Conservation (phyloP, 1,140 invertebrate species). For the Dryas iulia region DNA sequence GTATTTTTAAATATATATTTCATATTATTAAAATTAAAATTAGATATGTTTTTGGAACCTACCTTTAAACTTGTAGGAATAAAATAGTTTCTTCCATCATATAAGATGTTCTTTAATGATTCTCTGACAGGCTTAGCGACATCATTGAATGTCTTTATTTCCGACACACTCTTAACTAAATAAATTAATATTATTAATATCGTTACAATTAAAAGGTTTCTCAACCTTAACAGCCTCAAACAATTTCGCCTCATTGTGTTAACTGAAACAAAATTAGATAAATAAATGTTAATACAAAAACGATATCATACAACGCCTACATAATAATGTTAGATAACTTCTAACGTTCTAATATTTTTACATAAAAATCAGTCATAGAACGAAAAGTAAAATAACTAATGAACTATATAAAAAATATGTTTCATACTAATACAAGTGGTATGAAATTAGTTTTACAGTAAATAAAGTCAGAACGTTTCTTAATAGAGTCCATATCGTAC, state of each 20-base stretch:
- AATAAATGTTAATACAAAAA: neutral
- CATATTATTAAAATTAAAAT: too few relatives aligned
- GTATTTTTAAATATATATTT: too few relatives aligned
- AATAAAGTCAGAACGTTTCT: too few relatives aligned
- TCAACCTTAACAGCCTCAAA: constrained; percentile 41
- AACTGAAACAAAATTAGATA: constrained; percentile 16
- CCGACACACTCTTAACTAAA: constrained; percentile 35
- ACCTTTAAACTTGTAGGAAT: constrained; percentile 55
- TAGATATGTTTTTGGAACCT: constrained; percentile 1
- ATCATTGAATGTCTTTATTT: constrained; percentile 17
- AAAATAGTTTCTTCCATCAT: constrained; percentile 42
- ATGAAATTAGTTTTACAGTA: too few relatives aligned
- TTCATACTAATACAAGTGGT: too few relatives aligned
- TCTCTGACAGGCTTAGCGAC: constrained; percentile 26
- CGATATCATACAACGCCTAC: neutral
- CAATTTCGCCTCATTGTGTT: constrained; percentile 36
- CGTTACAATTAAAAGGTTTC: constrained; percentile 46
- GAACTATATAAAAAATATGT: too few relatives aligned
- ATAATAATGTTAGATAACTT: neutral
- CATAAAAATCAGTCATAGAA: neutral
- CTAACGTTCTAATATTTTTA: neutral
- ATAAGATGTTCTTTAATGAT: constrained; percentile 20
- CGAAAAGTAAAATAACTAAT: neutral
- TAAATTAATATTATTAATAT: constrained; percentile 42
- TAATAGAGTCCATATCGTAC: too few relatives aligned